Base-by-base conservation (phyloP, 2,888 invertebrate species). In the Apocheima hispidaria region DNA sequence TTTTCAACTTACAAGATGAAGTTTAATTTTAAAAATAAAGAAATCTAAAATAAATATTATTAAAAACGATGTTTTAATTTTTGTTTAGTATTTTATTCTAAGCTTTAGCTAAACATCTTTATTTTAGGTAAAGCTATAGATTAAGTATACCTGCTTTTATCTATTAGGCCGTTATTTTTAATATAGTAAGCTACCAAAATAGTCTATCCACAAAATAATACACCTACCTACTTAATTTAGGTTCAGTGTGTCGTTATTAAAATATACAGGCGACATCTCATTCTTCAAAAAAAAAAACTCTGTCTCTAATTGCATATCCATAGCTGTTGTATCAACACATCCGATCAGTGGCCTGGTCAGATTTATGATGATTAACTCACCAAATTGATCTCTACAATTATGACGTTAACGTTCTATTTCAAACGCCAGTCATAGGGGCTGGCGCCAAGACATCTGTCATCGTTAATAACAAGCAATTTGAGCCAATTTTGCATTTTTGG, bases 361-460 rank as follows among this genome's bases (percentile, higher is more conserved):
- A 81, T 82, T 57, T 62, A 26, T 12, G n/a, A 48, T 14, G 20
- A 43, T 23, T 23, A 43, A 40, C 41, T n/a, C 26, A 21, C 28
- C 1, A 41, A 36, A 51, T 9, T 41, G 16, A 43, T 65, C 79
- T 68, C 58, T 82, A 75, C 53, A 1, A 0, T 9, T 26, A 26
- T 10, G n/a, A 0, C 5, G 10, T 16, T 74, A 83, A 72, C 73
- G 77, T 73, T 62, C 49, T 38, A 60, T 75, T 81, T 78, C 20
- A 55, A 64, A 61, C 50, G 40, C 14, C 6, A 38, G 14, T 26
- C 23, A 6, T 53, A 60, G 73, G 78, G 82, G 77, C 79, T 84
- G 92, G 92, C 92, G 92, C 92, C 86, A 89, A 85, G 84, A 87
- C 92, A 92, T 92, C 91, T 91, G 91, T 92, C 92, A 91, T 92